Evolutionary conservation across 2,113 vertebrate genomes (phyloP).

Genomic region (Gallinago undulata): DNA sequence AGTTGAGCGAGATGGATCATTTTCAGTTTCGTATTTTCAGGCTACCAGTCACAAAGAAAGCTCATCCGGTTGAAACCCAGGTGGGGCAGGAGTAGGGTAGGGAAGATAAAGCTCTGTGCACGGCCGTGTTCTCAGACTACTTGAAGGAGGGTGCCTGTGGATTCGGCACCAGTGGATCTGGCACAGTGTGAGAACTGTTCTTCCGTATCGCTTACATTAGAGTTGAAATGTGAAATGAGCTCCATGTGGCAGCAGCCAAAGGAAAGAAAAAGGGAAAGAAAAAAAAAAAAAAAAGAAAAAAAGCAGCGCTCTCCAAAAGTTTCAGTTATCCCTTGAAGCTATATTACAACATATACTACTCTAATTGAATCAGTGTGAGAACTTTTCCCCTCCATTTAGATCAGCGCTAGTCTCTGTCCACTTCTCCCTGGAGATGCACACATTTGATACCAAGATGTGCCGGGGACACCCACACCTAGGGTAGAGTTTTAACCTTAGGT

Average conservation of each 20-base stretch:
- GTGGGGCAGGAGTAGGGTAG: not conserved
- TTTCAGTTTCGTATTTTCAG: not conserved
- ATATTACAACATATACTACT: constrained; percentile 67
- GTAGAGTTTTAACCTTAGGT: not conserved
- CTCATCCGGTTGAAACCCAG: not conserved
- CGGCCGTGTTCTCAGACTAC: not conserved
- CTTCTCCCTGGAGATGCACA: not conserved
- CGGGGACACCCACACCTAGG: not conserved
- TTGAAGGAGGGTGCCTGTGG: not conserved
- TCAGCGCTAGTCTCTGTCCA: constrained; percentile 32
- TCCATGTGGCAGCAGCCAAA: constrained; percentile 70
- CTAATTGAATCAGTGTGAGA: constrained; percentile 76
- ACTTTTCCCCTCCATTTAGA: constrained; percentile 42
- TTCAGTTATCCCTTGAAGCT: constrained; percentile 72
- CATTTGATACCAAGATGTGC: constrained; percentile 20
- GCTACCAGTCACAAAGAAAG: not conserved
- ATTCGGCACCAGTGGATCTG: not conserved
- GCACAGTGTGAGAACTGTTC: constrained; percentile 30
- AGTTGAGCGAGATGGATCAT: not conserved
- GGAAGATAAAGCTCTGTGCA: not conserved
- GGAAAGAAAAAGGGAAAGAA: not conserved
- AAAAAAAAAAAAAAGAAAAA: not conserved
- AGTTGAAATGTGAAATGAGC: constrained; percentile 68
- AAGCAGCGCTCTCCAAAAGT: constrained; percentile 38
- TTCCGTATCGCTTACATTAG: constrained; percentile 53